phyloP scores from a whole-genome alignment of 2,113 vertebrate species.

The Ciconia stormi region DNA sequence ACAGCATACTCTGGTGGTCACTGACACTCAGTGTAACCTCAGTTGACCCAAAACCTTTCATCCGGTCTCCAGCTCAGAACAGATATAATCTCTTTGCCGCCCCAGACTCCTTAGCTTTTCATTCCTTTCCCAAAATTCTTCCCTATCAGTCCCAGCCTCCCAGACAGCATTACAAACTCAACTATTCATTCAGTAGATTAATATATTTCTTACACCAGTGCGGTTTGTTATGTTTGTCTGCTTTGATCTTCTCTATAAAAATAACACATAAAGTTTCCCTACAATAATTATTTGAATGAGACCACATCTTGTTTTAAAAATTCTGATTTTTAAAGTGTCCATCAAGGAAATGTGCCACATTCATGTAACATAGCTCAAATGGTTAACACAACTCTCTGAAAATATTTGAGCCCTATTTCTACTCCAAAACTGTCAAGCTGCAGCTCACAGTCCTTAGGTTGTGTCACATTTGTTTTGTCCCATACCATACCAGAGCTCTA shows the following conservation, averaged over 20 bases:
- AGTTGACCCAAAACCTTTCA: not conserved
- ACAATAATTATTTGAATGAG: not conserved
- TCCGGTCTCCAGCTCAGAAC: not conserved
- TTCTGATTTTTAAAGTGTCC: not conserved
- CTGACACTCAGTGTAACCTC: not conserved
- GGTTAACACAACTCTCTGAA: not conserved
- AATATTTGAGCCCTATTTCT: not conserved
- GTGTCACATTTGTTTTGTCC: not conserved
- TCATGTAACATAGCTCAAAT: not conserved
- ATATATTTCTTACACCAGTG: not conserved
- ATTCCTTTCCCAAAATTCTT: not conserved
- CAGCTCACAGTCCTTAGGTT: not conserved
- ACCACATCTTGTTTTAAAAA: not conserved
- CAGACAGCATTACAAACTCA: not conserved
- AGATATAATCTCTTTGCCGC: not conserved
- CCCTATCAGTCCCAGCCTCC: not conserved
- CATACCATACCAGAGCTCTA: not conserved
- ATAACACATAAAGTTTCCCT: not conserved
- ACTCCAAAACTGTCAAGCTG: not conserved
- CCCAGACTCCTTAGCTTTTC: not conserved
- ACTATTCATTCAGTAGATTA: not conserved
- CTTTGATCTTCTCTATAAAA: not conserved
- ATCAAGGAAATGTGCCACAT: not conserved
- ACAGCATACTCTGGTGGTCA: slow-evolving; percentile 36
- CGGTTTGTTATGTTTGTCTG: not conserved